Evolutionary conservation across 2,888 invertebrate genomes (phyloP), one percentile per base, ranked within the genome.

Genomic region (Bombyx huttoni): DNA sequence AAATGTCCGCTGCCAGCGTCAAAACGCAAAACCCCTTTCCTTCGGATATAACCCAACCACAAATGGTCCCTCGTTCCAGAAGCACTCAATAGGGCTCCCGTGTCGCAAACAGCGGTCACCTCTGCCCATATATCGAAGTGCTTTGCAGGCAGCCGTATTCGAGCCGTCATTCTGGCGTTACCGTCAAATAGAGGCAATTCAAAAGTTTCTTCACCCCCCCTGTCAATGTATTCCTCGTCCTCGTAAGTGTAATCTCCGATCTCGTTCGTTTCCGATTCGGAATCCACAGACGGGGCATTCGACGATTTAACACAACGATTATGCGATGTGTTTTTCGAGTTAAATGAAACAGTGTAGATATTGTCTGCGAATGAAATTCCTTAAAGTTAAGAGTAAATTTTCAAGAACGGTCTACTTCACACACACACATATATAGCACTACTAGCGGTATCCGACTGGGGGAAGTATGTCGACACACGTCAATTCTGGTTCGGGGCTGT

Each of bases 71-170:
- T 79, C 34, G 65, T 69, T 47, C 88, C 88, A 34, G 79, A 74
- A 55, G 83, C 80, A 61, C 80, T 85, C 50, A 88, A 57, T 55
- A 88, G 64, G 46, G 84, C 73, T 9, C 88, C 88, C 54, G 73
- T 70, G 5, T 77, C 79, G 56, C 88, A 87, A 47, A 83, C 82
- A 8, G 81, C 70, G 6, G 86, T 80, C 34, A 88, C 81, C 60
- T 88, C 87, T 10, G 84, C 86, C 84, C 82, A 84, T 60, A 88
- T 81, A 62, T 88, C 87, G 57, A 88, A 88, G 50, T 77, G 74
- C 61, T 85, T 83, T 50, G 83, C 81, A 1, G 87, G 84, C 56
- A 87, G 60, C 55, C 78, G 68, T 33, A 70, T 67, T n/a, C 81
- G 76, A 47, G 81, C 82, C 45, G 70, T 78, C 63, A 87, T 78